These are phyloP conservation scores for Lutraria lutraria DNA, from an alignment of 2,888 invertebrate genomes.

Conservation along the genomic window DNA sequence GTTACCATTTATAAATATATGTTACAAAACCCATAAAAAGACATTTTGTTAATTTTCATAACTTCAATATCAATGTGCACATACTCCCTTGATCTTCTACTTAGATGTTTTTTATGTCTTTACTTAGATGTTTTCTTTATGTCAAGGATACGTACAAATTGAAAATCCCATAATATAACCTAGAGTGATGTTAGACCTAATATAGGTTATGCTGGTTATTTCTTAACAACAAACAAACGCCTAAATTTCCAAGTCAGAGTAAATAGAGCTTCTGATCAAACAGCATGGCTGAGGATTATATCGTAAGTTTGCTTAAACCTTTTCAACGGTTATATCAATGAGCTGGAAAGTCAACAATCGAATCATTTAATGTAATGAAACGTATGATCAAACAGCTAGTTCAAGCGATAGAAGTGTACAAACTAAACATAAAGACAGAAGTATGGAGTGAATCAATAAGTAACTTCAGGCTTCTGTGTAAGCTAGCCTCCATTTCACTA, in stretches of 20 bases:
- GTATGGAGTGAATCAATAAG: conserved; percentile 11
- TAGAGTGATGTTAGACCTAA: not conserved
- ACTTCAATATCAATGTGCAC: not conserved
- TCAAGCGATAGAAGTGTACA: conserved; percentile 5
- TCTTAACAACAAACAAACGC: conserved; percentile 1
- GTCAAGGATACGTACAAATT: not conserved
- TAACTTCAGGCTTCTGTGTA: not conserved
- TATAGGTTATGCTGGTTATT: not conserved
- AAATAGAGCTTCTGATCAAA: conserved; percentile 3
- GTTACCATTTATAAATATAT: too few species aligned
- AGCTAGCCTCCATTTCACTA: not conserved
- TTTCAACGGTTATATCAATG: conserved; percentile 21
- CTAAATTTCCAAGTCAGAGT: not conserved
- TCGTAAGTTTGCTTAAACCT: conserved; percentile 27
- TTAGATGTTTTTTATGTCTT: too few species aligned
- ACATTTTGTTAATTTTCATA: too few species aligned
- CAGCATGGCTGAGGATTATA: conserved; percentile 6
- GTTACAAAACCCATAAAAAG: too few species aligned
- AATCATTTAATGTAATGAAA: conserved; percentile 16
- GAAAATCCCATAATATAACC: not conserved
- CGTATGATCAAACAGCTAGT: conserved; percentile 15
- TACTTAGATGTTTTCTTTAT: not conserved
- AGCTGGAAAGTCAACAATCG: conserved; percentile 29
- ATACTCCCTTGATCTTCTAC: not conserved
- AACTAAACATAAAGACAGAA: conserved; percentile 6